phyloP scores from a whole-genome alignment of 2,888 invertebrate species.

The Drosophila emarginata region DNA sequence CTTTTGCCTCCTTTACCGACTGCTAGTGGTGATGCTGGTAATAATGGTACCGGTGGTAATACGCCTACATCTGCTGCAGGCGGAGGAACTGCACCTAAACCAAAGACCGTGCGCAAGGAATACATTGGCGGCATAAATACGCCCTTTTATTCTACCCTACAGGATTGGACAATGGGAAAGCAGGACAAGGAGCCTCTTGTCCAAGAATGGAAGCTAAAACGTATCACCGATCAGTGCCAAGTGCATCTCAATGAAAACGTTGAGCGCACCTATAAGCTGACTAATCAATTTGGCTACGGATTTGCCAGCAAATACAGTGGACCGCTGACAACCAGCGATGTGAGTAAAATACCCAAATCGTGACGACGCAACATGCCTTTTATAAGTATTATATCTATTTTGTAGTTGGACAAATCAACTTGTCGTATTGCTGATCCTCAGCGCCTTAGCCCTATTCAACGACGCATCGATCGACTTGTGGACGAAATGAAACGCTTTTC shows the following conservation, averaged over 20 bases:
- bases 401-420: constrained; percentile 53
- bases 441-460: constrained; percentile 69
- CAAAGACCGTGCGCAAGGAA: constrained; percentile 64
- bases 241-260: constrained; percentile 68
- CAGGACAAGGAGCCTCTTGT: constrained; percentile 41
- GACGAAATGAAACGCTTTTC: constrained; percentile 79
- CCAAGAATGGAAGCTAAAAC: constrained; percentile 70
- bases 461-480: constrained; percentile 72
- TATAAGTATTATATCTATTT: too few species aligned
- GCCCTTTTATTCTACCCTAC: constrained; percentile 37
- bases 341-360: constrained; percentile 5
- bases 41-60: constrained; percentile 20
- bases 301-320: constrained; percentile 71
- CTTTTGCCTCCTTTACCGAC: constrained; percentile 61
- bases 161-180: constrained; percentile 28
- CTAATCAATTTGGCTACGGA: constrained; percentile 75
- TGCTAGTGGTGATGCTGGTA: constrained; percentile 8
- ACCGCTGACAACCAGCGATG: constrained; percentile 56
- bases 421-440: constrained; percentile 75
- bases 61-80: constrained; percentile 39
- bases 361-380: too few species aligned
- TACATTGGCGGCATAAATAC: constrained; percentile 57
- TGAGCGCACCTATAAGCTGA: constrained; percentile 59
- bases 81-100: constrained; percentile 43
- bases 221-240: constrained; percentile 79